Base-by-base conservation (phyloP, 1,140 invertebrate species). In the Yoshiicerus persimilis region DNA sequence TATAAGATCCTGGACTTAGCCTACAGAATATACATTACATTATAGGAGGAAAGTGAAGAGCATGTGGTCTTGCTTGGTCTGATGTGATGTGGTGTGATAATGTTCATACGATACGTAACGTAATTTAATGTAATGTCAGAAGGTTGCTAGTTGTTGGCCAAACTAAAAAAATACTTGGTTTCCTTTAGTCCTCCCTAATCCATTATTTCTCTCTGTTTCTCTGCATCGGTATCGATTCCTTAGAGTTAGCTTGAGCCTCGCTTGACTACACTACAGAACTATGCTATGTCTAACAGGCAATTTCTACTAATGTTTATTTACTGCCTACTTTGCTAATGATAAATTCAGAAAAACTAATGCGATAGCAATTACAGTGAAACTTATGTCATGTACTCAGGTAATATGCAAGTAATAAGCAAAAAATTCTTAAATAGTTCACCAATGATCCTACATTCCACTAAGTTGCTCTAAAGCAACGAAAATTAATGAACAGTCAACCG, bases 131-230 rank as follows among this genome's bases (percentile, higher is more conserved):
- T 80, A 80, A 38, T 80, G 34, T 38, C 75, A 80, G 75, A 32
- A 80, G 34, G 75, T 70, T 70, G 10, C 25, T 70, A 70, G 70
- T 77, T 77, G 70, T n/a, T 80, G 20, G 75, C 34, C 75, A 36
- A 80, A 80, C 32, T 80, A 80, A 80, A 80, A 66, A 80, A 80
- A 80, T 36, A 80, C 75, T 80, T 80, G 32, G 75, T 80, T 80
- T 80, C 75, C 75, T 80, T 80, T 80, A 36, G 32, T 80, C 75
- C 75, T 80, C 75, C 75, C 75, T 38, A 80, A 80, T 80, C 75
- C 75, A 80, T 80, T 80, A 80, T 80, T 80, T 80, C 75, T 80
- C 75, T 80, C 75, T 23, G 34, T 80, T 80, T 80, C 75, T 80
- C 32, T 80, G 75, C 75, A 80, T 38, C 75, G 75, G 30, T 80